Conservation (phyloP, 2,888 invertebrate genomes). For the Calliscelio sp. region DNA sequence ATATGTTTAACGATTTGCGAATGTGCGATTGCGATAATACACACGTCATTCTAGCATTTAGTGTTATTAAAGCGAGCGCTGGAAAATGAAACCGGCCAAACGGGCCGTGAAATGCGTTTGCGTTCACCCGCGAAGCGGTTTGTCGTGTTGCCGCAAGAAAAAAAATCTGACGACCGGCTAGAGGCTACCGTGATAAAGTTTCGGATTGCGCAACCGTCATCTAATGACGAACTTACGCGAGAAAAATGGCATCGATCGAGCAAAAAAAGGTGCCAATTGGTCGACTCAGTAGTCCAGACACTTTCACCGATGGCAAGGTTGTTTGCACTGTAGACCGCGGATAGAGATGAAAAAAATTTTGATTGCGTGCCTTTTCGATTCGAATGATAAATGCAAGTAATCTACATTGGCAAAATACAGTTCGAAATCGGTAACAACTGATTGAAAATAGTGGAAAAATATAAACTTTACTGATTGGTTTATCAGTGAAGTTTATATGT, state of each 20-base stretch:
- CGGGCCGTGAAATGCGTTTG: slow-evolving; percentile 52
- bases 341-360: slow-evolving; percentile 2
- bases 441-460: no score
- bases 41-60: slow-evolving; percentile 47
- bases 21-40: slow-evolving; percentile 57
- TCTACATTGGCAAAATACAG: background rate
- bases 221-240: slow-evolving; percentile 56
- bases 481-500: no score
- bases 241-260: slow-evolving; percentile 30
- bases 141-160: slow-evolving; percentile 12
- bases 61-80: slow-evolving; percentile 49
- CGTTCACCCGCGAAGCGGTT: slow-evolving; percentile 48
- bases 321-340: slow-evolving; percentile 18
- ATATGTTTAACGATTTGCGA: slow-evolving; percentile 49
- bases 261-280: slow-evolving; percentile 42
- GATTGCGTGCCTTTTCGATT: background rate
- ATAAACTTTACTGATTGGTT: no score
- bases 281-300: slow-evolving; percentile 34
- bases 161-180: slow-evolving; percentile 25
- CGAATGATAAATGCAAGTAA: no score
- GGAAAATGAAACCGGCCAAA: slow-evolving; percentile 58
- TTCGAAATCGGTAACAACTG: no score
- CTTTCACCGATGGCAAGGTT: slow-evolving; percentile 58
- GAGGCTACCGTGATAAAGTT: slow-evolving; percentile 50
- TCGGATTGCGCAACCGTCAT: slow-evolving; percentile 51